Conservation (phyloP, 2,113 vertebrate species). For the Crotophaga sulcirostris region DNA sequence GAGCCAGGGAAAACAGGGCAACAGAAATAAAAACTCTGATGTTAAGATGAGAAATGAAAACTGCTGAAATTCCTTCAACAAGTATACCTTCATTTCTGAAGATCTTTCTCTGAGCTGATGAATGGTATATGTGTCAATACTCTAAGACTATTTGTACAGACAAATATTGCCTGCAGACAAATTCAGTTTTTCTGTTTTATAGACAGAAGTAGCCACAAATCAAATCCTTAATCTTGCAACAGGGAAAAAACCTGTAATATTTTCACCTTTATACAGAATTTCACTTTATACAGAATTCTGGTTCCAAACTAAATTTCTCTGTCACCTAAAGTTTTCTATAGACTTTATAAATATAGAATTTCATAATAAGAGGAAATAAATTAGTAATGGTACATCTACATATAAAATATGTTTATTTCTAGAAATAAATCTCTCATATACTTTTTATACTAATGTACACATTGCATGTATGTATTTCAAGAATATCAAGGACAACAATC, state of each 20-base stretch:
- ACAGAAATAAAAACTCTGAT: not conserved
- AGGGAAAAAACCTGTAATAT: rapidly evolving
- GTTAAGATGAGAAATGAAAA: not conserved
- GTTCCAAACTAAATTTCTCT: not conserved
- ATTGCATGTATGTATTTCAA: not conserved
- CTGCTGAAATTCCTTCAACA: not conserved
- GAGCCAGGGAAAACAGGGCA: not conserved
- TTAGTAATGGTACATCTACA: not conserved
- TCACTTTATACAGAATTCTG: not conserved
- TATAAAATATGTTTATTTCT: not conserved
- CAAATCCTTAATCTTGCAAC: conserved; percentile 38
- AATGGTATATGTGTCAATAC: conserved; percentile 54
- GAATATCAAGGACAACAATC: not conserved
- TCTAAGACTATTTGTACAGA: conserved; percentile 27
- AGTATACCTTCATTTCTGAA: not conserved
- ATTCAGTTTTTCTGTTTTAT: conserved; percentile 68
- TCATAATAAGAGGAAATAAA: not conserved
- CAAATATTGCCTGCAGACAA: conserved; percentile 17
- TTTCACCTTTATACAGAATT: not conserved
- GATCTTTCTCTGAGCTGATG: not conserved
- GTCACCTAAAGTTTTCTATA: not conserved
- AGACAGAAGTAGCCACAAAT: conserved; percentile 71
- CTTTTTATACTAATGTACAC: not conserved
- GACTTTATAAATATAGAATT: not conserved
- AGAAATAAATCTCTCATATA: not conserved